These are phyloP conservation scores for Mesorhabditis spiculigera DNA, from an alignment of 2,888 invertebrate species.

Conservation along the genomic window DNA sequence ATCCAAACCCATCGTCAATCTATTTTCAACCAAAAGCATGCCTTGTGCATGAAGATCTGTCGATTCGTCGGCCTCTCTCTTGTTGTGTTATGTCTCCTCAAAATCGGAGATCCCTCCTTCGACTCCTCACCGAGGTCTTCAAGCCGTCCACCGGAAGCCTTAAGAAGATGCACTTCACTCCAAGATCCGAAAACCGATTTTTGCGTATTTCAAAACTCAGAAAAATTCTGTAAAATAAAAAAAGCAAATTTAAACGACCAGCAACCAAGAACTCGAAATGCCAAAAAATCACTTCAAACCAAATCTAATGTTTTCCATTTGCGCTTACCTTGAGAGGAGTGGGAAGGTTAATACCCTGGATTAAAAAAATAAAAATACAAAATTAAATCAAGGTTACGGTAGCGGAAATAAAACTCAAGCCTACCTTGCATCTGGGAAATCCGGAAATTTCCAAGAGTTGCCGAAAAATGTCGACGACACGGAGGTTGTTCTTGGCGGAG, in stretches of 20 bases:
- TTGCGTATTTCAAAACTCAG: too few species aligned
- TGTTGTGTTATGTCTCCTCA: slow-evolving; percentile 35
- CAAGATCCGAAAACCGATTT: too few species aligned
- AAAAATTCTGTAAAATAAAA: too few species aligned
- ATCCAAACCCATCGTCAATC: background rate
- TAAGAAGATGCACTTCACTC: slow-evolving; percentile 1
- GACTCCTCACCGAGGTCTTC: slow-evolving; percentile 32
- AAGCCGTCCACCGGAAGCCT: slow-evolving; percentile 43
- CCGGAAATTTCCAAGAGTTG: slow-evolving; percentile 75
- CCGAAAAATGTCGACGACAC: slow-evolving; percentile 77
- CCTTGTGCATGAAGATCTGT: slow-evolving; percentile 13
- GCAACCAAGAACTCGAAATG: too few species aligned
- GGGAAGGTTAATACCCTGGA: too few species aligned
- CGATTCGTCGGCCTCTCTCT: slow-evolving; percentile 30
- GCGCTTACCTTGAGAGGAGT: too few species aligned
- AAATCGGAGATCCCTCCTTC: slow-evolving; percentile 22
- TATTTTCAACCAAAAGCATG: background rate
- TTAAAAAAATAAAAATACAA: too few species aligned
- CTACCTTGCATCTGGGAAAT: slow-evolving; percentile 61
- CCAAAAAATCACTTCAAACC: too few species aligned
- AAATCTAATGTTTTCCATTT: too few species aligned
- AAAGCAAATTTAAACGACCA: too few species aligned
- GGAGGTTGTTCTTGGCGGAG: slow-evolving; percentile 67
- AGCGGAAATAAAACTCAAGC: background rate
- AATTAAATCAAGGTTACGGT: too few species aligned